A percentile compares a stretch with the other conserved stretches of the same genome.
Conservation (phyloP, 2,797 vertebrate species). For the Diceros bicornis region DNA sequence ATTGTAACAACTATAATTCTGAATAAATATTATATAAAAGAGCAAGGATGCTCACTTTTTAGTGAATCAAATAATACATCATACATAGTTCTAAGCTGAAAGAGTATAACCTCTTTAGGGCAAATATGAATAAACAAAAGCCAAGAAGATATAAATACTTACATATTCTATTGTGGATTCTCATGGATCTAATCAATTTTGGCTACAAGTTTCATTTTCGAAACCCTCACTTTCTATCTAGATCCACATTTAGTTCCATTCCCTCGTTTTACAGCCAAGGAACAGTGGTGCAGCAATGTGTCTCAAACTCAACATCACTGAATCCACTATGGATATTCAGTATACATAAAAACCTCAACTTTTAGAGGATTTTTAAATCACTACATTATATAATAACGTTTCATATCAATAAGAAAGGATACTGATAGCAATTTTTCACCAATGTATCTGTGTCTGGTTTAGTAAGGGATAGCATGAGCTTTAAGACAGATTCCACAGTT, state of each 20-base stretch:
- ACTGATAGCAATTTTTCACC: neutral
- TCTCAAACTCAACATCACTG: neutral
- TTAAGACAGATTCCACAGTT: neutral
- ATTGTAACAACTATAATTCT: neutral
- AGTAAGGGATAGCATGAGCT: neutral
- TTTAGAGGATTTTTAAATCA: neutral
- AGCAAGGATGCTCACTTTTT: slow-evolving; percentile 19
- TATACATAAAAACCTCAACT: neutral
- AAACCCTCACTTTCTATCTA: neutral
- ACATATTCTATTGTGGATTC: neutral
- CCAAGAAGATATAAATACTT: neutral
- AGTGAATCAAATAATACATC: neutral
- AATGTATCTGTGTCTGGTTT: neutral
- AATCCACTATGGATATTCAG: neutral
- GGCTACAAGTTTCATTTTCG: neutral
- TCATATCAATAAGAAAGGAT: neutral
- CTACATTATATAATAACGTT: neutral
- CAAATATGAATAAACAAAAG: neutral
- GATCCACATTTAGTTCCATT: neutral
- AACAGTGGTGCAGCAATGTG: neutral
- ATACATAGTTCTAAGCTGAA: neutral
- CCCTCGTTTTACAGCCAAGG: neutral
- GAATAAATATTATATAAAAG: neutral
- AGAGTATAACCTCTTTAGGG: neutral
- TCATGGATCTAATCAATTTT: neutral